These are phyloP conservation scores for Parasteatoda tepidariorum DNA, from an alignment of 1,140 invertebrate species.

Conservation along the genomic window DNA sequence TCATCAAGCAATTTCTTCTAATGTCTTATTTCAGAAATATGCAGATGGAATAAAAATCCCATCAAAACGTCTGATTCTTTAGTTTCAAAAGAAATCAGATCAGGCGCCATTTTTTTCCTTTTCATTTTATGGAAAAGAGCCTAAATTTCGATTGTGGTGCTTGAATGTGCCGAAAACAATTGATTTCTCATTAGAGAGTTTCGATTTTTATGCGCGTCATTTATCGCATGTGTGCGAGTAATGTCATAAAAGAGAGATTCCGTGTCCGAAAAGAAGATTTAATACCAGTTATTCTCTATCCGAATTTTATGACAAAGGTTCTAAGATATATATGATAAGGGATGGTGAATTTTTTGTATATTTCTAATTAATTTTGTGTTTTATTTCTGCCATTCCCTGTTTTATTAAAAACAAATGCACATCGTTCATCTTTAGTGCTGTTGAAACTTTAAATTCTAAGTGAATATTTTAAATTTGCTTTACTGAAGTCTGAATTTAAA, in stretches of 20 bases:
- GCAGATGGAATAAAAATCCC: not conserved
- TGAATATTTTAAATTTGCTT: no score
- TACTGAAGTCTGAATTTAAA: no score
- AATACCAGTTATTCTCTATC: not conserved
- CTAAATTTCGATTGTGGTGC: not conserved
- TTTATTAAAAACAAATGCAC: no score
- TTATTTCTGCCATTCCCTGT: no score
- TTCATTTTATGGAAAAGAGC: not conserved
- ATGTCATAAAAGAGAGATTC: not conserved
- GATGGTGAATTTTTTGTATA: no score
- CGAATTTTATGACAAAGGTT: not conserved
- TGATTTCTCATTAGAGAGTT: slow-evolving; percentile 16
- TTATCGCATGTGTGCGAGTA: not conserved
- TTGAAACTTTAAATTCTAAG: no score
- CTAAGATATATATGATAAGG: no score
- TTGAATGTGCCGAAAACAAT: not conserved
- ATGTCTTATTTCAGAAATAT: not conserved
- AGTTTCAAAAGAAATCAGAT: not conserved
- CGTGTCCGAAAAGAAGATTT: not conserved
- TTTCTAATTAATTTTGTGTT: no score
- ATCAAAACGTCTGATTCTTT: not conserved
- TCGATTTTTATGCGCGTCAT: not conserved
- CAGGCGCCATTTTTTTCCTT: not conserved
- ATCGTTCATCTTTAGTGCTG: no score
- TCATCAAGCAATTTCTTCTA: not conserved